These are phyloP conservation scores for Zaprionus capensis DNA, from an alignment of 1,140 invertebrate species.

Conservation along the genomic window DNA sequence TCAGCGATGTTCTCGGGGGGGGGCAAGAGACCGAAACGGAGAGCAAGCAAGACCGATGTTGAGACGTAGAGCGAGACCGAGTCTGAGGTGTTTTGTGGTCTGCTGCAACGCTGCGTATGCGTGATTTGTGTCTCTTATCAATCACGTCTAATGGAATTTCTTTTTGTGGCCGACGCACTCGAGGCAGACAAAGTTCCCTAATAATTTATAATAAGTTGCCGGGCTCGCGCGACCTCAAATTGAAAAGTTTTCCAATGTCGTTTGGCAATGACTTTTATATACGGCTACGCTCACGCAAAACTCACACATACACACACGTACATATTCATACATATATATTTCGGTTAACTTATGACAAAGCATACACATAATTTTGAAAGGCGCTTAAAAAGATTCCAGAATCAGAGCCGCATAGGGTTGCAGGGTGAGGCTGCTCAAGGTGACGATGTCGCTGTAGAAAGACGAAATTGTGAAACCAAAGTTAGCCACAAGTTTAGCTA, in stretches of 20 bases:
- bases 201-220: slow-evolving; percentile 79
- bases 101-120: slow-evolving; percentile 62
- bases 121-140: slow-evolving; percentile 83
- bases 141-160: slow-evolving; percentile 81
- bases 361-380: slow-evolving; percentile 36
- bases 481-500: slow-evolving; percentile 6
- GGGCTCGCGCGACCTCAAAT: slow-evolving; percentile 61
- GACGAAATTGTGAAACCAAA: background rate
- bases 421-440: slow-evolving; percentile 53
- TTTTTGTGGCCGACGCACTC: slow-evolving; percentile 46
- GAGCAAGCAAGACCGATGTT: background rate
- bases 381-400: slow-evolving; percentile 60
- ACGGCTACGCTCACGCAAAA: background rate
- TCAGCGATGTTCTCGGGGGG: background rate
- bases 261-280: slow-evolving; percentile 42
- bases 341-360: slow-evolving; percentile 61
- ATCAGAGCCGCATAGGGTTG: slow-evolving; percentile 68
- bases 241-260: slow-evolving; percentile 73
- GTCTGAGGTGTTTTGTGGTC: slow-evolving; percentile 20
- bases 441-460: slow-evolving; percentile 41
- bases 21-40: slow-evolving; percentile 8
- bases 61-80: background rate
- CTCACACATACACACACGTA: background rate
- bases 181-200: slow-evolving; percentile 71
- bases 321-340: slow-evolving; percentile 27